Percentiles rank a stretch among this genome's conserved stretches.
phyloP scores from a whole-genome alignment of 2,797 vertebrate species.

The Eulemur albifrons region DNA sequence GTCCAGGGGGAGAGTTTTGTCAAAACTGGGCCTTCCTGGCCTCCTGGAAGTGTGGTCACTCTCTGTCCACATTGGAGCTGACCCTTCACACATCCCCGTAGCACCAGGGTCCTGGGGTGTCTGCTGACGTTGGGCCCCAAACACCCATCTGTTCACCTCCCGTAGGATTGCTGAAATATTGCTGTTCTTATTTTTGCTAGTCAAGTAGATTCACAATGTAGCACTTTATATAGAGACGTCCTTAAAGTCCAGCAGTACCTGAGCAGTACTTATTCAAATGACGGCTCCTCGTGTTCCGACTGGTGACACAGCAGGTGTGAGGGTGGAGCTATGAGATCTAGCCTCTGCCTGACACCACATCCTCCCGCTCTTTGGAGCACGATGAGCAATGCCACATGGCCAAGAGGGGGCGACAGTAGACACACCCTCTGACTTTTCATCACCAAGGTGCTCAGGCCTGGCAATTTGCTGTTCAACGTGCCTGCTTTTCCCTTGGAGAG shows the following conservation, averaged over 20 bases:
- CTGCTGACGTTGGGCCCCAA: background rate
- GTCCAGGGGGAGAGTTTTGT: background rate
- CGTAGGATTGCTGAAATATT: background rate
- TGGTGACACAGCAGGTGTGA: rapidly evolving
- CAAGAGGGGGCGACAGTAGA: background rate
- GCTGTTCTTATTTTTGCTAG: background rate
- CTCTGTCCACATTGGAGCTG: background rate
- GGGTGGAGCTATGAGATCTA: rapidly evolving
- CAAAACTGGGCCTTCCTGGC: background rate
- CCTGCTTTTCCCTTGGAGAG: background rate
- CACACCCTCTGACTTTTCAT: background rate
- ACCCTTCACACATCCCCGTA: background rate
- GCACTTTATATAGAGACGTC: background rate
- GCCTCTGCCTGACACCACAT: background rate
- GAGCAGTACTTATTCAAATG: background rate
- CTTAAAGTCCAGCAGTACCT: background rate
- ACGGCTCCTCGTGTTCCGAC: background rate
- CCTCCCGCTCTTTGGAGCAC: background rate
- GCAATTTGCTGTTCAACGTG: rapidly evolving
- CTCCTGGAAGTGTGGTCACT: background rate
- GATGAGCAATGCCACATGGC: background rate
- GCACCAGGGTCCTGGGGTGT: background rate
- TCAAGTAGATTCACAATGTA: background rate
- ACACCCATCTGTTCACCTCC: background rate
- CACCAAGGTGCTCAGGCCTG: background rate